A percentile compares a stretch with the other conserved stretches of the same genome.
Conservation (phyloP, 1,140 invertebrate species). For the Eriosoma lanigerum region DNA sequence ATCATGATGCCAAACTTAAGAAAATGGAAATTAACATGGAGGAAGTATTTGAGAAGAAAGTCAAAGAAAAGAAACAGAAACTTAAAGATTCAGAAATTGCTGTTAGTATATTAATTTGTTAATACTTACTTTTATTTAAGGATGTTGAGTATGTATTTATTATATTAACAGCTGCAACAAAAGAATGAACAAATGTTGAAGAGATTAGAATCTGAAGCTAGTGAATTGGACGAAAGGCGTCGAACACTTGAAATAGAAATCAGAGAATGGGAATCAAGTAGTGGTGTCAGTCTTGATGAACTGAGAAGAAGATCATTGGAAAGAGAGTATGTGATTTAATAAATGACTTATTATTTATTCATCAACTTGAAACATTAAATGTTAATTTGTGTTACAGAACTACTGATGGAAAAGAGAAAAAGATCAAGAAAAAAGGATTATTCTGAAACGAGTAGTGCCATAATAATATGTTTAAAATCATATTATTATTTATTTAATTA, state of each 20-base stretch:
- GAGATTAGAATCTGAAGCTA: constrained; percentile 81
- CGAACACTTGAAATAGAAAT: constrained; percentile 85
- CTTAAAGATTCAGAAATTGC: constrained; percentile 90
- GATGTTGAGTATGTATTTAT: constrained; percentile 47
- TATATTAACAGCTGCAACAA: constrained; percentile 64
- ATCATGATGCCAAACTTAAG: constrained; percentile 93
- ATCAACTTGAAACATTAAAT: neutral
- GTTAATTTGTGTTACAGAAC: constrained; percentile 59
- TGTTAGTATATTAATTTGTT: constrained; percentile 60
- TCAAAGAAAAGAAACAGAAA: constrained; percentile 90
- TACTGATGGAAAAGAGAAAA: constrained; percentile 65
- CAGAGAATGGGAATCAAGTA: constrained; percentile 84
- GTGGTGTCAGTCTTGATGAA: constrained; percentile 83
- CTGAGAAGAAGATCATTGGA: constrained; percentile 79
- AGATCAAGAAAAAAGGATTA: constrained; percentile 65
- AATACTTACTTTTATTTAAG: neutral
- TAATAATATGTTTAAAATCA: constrained; percentile 46
- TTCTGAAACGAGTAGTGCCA: constrained; percentile 59
- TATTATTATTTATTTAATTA: constrained; percentile 23
- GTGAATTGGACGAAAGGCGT: constrained; percentile 87
- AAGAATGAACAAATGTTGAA: constrained; percentile 71
- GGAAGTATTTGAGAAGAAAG: constrained; percentile 84
- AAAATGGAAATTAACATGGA: constrained; percentile 96
- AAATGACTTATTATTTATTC: neutral
- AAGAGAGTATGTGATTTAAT: constrained; percentile 71